A percentile compares a stretch with the other conserved stretches of the same genome.
These are phyloP conservation scores for Bombus confusus DNA, from an alignment of 1,140 invertebrate genomes.

Conservation along the genomic window DNA sequence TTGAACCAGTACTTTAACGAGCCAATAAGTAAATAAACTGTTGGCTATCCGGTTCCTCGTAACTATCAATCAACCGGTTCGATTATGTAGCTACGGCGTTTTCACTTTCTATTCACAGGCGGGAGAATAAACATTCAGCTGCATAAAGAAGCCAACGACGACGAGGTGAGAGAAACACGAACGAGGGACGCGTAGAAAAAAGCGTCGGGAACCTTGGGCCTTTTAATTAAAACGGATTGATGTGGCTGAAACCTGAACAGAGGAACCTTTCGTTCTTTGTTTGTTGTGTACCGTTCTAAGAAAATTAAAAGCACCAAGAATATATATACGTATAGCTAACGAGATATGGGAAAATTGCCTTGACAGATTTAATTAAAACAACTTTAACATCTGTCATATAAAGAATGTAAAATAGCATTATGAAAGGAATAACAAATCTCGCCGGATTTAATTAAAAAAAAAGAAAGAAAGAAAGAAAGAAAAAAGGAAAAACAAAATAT, in stretches of 20 bases:
- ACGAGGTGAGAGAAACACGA: slow-evolving; percentile 23
- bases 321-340: not conserved
- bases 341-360: not conserved
- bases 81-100: slow-evolving; percentile 45
- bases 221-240: slow-evolving; percentile 7
- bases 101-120: slow-evolving; percentile 46
- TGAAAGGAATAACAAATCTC: no score
- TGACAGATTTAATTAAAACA: not conserved
- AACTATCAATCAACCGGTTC: slow-evolving; percentile 56
- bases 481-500: no score
- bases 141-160: not conserved
- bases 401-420: no score
- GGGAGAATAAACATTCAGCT: slow-evolving; percentile 28
- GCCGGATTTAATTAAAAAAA: no score
- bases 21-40: slow-evolving; percentile 45
- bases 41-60: not conserved
- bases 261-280: not conserved
- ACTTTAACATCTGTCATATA: no score
- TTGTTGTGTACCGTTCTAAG: not conserved
- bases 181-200: not conserved
- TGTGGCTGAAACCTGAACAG: not conserved
- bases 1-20: not conserved
- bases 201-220: not conserved
- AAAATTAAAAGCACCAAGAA: not conserved
- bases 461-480: no score